Evolutionary conservation across 1,140 invertebrate species (phyloP).

Genomic region (Drosophila parvula): DNA sequence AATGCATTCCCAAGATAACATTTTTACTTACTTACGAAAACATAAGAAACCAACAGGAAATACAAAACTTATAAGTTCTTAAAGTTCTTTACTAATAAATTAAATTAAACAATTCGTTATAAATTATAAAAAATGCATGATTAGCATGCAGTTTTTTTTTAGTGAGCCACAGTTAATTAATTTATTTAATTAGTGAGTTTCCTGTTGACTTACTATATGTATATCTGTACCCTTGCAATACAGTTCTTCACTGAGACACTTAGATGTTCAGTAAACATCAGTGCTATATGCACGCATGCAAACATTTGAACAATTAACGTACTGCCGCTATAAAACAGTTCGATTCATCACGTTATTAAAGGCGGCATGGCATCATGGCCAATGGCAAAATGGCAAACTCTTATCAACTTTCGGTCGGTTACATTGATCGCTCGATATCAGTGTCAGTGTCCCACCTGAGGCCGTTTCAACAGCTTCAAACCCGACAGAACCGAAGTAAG

Average conservation of each 20-base stretch:
- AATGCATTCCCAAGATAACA: no score
- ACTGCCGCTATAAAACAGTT: constrained; percentile 36
- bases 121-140: not conserved
- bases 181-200: constrained; percentile 1
- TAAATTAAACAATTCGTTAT: not conserved
- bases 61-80: not conserved
- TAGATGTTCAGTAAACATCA: constrained; percentile 7
- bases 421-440: constrained; percentile 48
- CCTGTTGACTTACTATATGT: not conserved
- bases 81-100: not conserved
- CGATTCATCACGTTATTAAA: not conserved
- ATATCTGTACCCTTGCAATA: constrained; percentile 1
- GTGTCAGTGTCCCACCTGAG: constrained; percentile 32
- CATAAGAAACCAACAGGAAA: not conserved
- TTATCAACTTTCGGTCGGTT: constrained; percentile 39
- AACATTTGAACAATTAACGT: constrained; percentile 40
- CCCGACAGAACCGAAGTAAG: constrained; percentile 33
- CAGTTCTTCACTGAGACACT: constrained; percentile 8
- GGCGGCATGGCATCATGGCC: constrained; percentile 9
- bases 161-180: not conserved
- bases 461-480: constrained; percentile 54
- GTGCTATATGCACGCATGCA: constrained; percentile 18
- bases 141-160: not conserved
- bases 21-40: not conserved
- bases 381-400: constrained; percentile 27